Percentiles rank a stretch among this genome's conserved stretches.
phyloP scores from a whole-genome alignment of 2,888 invertebrate species.

The Drosophila quinaria region DNA sequence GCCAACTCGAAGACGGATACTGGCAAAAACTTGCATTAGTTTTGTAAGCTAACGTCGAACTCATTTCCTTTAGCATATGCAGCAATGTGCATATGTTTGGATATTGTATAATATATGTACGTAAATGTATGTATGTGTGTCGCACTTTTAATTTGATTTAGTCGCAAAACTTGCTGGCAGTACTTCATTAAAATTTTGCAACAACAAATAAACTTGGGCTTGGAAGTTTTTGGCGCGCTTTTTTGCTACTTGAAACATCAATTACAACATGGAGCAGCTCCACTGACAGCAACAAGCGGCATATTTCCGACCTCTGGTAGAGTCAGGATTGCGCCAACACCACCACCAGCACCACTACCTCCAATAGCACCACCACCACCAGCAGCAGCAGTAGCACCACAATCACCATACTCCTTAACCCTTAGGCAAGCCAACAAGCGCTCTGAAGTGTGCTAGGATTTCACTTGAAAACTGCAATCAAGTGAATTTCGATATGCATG shows the following conservation, averaged over 20 bases:
- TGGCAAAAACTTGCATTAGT: slow-evolving; percentile 75
- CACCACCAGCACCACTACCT: background rate
- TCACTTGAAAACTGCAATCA: slow-evolving; percentile 84
- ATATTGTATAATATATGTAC: background rate
- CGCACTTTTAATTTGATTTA: slow-evolving; percentile 78
- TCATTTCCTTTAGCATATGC: slow-evolving; percentile 61
- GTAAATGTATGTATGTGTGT: slow-evolving; percentile 18
- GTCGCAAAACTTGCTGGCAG: slow-evolving; percentile 76
- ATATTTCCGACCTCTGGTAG: slow-evolving; percentile 48
- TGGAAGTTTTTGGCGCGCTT: slow-evolving; percentile 71
- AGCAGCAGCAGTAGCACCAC: background rate
- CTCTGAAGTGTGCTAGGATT: slow-evolving; percentile 80
- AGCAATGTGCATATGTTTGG: background rate
- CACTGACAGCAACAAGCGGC: slow-evolving; percentile 61
- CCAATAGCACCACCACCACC: background rate
- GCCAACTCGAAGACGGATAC: slow-evolving; percentile 41
- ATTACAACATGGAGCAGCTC: slow-evolving; percentile 69
- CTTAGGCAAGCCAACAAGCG: slow-evolving; percentile 78
- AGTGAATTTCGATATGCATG: slow-evolving; percentile 82
- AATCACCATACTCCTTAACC: slow-evolving; percentile 49
- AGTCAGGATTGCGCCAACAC: background rate
- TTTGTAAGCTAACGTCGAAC: slow-evolving; percentile 57
- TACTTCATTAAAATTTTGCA: slow-evolving; percentile 80
- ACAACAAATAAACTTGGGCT: slow-evolving; percentile 75
- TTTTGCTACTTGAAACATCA: slow-evolving; percentile 81